Conservation (phyloP, 1,140 invertebrate species). For the Hyles vespertilio region DNA sequence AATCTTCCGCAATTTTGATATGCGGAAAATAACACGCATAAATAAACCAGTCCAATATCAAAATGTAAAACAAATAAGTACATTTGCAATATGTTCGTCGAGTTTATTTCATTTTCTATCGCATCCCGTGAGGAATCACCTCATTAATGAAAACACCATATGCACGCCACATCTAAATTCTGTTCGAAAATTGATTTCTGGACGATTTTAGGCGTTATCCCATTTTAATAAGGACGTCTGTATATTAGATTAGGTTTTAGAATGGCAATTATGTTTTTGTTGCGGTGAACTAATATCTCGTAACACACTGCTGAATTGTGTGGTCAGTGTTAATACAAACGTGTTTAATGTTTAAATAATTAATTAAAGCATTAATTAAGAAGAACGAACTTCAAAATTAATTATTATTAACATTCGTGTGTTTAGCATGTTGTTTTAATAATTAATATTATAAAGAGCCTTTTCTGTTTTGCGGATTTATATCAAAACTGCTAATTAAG, state of each 20-base stretch:
- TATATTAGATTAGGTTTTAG: conserved; percentile 5
- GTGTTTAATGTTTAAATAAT: conserved; percentile 3
- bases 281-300: conserved; percentile 21
- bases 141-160: conserved; percentile 33
- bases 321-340: background rate
- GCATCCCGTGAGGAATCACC: conserved; percentile 32
- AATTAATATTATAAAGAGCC: no score
- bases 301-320: conserved; percentile 13
- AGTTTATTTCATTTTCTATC: conserved; percentile 31
- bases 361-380: no score
- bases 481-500: no score
- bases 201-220: conserved; percentile 13
- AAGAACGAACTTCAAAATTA: no score
- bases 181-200: conserved; percentile 6
- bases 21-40: no score
- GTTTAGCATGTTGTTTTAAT: no score
- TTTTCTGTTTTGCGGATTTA: no score
- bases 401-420: no score
- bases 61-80: conserved; percentile 22
- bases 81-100: conserved; percentile 27
- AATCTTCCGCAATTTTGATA: no score
- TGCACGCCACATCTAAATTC: conserved; percentile 18
- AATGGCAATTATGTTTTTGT: conserved; percentile 12
- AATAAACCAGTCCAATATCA: background rate
- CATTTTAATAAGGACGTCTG: conserved; percentile 5